Conservation (phyloP, 1,140 invertebrate species). For the Theocolax elegans region DNA sequence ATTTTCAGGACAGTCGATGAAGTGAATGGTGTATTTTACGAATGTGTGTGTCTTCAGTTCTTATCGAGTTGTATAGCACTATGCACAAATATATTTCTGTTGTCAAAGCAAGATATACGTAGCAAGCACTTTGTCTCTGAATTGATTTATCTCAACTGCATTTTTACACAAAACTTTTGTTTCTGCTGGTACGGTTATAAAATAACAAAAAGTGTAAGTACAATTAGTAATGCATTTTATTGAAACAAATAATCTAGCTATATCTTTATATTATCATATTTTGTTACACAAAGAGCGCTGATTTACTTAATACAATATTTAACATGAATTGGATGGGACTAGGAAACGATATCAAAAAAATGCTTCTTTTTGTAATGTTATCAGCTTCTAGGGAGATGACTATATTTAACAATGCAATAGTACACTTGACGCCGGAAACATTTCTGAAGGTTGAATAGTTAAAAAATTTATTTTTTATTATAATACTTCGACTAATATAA, state of each 20-base stretch:
- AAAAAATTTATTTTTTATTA: constrained; percentile 1
- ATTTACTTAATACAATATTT: constrained; percentile 46
- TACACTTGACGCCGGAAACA: constrained; percentile 47
- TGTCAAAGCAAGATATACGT: constrained; percentile 27
- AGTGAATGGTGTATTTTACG: constrained; percentile 40
- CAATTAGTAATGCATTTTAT: too few species aligned
- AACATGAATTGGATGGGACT: constrained; percentile 52
- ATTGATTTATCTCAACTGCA: constrained; percentile 36
- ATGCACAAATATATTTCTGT: constrained; percentile 44
- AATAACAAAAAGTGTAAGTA: constrained; percentile 41
- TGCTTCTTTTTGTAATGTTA: constrained; percentile 44
- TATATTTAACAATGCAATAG: constrained; percentile 45
- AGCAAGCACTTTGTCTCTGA: constrained; percentile 21
- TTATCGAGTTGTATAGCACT: constrained; percentile 38
- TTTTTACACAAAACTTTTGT: constrained; percentile 46
- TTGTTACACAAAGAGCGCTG: too few species aligned
- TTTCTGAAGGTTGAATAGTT: constrained; percentile 50
- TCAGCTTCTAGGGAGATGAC: constrained; percentile 38
- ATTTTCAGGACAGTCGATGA: constrained; percentile 42
- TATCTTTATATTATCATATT: too few species aligned
- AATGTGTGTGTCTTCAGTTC: constrained; percentile 45
- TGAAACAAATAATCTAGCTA: too few species aligned
- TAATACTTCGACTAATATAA: too few species aligned
- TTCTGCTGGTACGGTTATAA: constrained; percentile 51
- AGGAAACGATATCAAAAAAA: constrained; percentile 33